Conservation (phyloP, 2,113 vertebrate species). For the Oryzias javanicus region DNA sequence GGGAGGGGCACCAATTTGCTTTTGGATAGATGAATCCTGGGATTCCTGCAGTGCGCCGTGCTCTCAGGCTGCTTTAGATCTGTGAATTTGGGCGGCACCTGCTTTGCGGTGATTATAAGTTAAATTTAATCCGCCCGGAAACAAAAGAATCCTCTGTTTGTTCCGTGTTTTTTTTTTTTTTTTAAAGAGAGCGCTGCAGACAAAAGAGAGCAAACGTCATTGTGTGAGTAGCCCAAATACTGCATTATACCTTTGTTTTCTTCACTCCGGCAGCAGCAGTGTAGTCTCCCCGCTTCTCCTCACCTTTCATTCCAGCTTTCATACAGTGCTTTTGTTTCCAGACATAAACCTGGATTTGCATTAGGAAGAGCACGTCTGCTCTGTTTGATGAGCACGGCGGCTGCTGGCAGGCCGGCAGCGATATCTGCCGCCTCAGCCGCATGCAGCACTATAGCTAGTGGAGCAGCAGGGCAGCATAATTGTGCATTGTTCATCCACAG, state of each 20-base stretch:
- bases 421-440: constrained; percentile 58
- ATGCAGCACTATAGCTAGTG: constrained; percentile 51
- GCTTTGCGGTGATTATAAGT: constrained; percentile 14
- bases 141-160: constrained; percentile 31
- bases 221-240: constrained; percentile 52
- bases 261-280: constrained; percentile 23
- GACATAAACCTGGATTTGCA: constrained; percentile 64
- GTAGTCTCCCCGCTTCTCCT: constrained; percentile 37
- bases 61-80: constrained; percentile 19
- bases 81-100: constrained; percentile 5
- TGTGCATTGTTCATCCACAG: constrained; percentile 79
- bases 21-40: constrained; percentile 35
- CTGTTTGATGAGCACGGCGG: constrained; percentile 61
- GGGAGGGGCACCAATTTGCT: constrained; percentile 54
- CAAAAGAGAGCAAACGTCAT: constrained; percentile 45
- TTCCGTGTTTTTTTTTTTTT: constrained; percentile 29
- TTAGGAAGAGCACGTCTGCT: constrained; percentile 54
- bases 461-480: constrained; percentile 75
- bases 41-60: constrained; percentile 12
- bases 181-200: constrained; percentile 32
- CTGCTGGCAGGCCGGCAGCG: constrained; percentile 59
- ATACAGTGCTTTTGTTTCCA: constrained; percentile 52
- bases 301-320: constrained; percentile 49
- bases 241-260: constrained; percentile 54
- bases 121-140: constrained; percentile 34